Base-by-base conservation (phyloP, 2,797 vertebrate genomes). In the Chrysocyon brachyurus region DNA sequence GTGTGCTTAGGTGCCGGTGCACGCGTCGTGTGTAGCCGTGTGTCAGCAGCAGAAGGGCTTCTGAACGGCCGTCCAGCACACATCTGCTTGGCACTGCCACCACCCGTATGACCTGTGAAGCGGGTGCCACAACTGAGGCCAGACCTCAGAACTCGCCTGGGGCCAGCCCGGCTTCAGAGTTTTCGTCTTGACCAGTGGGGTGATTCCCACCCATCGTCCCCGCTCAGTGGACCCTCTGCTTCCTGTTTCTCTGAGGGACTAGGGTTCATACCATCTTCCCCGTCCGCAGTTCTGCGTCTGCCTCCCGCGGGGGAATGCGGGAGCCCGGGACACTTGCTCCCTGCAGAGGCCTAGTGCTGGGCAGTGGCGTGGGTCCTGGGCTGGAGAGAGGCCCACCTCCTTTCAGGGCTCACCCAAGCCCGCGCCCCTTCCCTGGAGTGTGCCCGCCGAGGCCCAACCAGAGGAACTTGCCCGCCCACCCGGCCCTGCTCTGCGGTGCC, bases 141-240 rank as follows among this genome's bases (percentile, higher is more conserved):
- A 78, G 64, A 82, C 4, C 56, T 78, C 14, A 22, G 78, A 16
- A 12, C 56, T 10, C 49, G 36, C 66, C 77, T 46, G 40, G 6
- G 0, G 12, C 10, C 63, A 28, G 61, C 59, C 22, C 91, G n/a
- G 64, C 24, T 81, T 81, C 22, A 46, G 40, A 46, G 40, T 46
- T 46, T 46, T 46, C 6, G 40, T 46, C 40, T 8, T 26, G 59
- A 12, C 24, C 11, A 63, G 61, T 2, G 22, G 64, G 28, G 6
- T 5, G 40, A 28, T n/a, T 22, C 49, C 77, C 3, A 7, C 24
- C 12, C 15, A 56, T 87, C 99, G 99, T 2, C 99, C 99, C 95
- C 99, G 99, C 68, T 84, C 19, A 4, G 36, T 52, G n/a, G n/a
- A 36, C 26, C 40, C 31, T 33, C n/a, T 57, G 19, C 1, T 85